Conservation (phyloP, 2,888 invertebrate species). For the Athalia rosae region DNA sequence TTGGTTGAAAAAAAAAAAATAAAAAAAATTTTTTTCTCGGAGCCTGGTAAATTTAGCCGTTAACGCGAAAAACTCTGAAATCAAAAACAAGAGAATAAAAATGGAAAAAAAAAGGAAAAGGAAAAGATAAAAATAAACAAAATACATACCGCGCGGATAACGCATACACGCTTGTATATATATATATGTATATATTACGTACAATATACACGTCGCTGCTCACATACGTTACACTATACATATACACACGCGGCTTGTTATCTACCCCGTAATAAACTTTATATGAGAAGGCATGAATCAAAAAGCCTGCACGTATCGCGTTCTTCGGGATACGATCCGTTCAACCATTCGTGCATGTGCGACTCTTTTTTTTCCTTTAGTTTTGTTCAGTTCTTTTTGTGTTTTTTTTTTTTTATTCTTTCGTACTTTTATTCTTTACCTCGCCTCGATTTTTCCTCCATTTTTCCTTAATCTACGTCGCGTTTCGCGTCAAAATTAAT, state of each 20-base stretch:
- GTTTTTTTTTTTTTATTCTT: slow-evolving; percentile 35
- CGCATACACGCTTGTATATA: too few species aligned
- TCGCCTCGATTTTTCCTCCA: too few species aligned
- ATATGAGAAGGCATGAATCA: slow-evolving; percentile 21
- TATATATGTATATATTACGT: slow-evolving; percentile 9
- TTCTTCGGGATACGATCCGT: slow-evolving; percentile 1
- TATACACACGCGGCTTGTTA: slow-evolving; percentile 4
- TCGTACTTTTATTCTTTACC: background rate
- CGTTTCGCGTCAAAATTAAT: too few species aligned
- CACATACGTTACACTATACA: background rate
- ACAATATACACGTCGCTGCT: background rate
- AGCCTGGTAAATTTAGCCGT: background rate
- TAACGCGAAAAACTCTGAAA: background rate
- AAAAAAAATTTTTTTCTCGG: background rate
- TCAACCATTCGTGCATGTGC: background rate
- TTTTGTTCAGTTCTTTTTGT: slow-evolving; percentile 35
- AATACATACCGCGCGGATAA: background rate
- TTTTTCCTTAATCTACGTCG: too few species aligned
- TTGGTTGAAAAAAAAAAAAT: background rate
- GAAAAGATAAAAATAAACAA: too few species aligned
- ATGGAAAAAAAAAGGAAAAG: too few species aligned
- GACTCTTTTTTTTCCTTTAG: slow-evolving; percentile 12
- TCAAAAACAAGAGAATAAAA: too few species aligned
- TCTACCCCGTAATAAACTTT: slow-evolving; percentile 17
- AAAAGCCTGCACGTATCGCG: background rate